Conservation (phyloP, 2,797 vertebrate genomes). For the Rhinogobio ventralis region DNA sequence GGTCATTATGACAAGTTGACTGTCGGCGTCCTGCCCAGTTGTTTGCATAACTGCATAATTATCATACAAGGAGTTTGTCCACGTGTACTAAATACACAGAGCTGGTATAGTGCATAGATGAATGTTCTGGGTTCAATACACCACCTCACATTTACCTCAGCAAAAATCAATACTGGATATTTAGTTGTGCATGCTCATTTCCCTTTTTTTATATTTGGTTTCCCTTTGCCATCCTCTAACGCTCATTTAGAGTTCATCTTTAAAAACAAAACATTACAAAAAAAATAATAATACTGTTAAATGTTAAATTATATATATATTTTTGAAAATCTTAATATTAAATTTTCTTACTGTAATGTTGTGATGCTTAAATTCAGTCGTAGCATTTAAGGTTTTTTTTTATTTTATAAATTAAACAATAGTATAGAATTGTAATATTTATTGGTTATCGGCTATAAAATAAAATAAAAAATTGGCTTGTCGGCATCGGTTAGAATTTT, state of each 20-base stretch:
- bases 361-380: neutral
- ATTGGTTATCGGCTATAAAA: neutral
- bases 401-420: too few species aligned
- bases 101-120: neutral
- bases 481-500: neutral
- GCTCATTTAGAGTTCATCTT: neutral
- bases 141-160: neutral
- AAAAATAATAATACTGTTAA: neutral
- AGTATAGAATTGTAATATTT: neutral
- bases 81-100: neutral
- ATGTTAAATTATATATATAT: neutral
- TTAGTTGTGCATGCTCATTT: neutral
- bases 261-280: neutral
- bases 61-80: conserved; percentile 26
- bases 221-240: neutral
- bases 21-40: conserved; percentile 28
- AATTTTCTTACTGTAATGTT: neutral
- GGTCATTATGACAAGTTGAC: conserved; percentile 55
- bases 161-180: neutral
- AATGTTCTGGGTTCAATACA: neutral
- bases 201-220: neutral
- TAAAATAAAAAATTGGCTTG: neutral
- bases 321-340: too few species aligned
- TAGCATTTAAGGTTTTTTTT: too few species aligned
- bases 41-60: conserved; percentile 60